Conservation (phyloP, 1,140 invertebrate genomes). For the Ceratina japonica region DNA sequence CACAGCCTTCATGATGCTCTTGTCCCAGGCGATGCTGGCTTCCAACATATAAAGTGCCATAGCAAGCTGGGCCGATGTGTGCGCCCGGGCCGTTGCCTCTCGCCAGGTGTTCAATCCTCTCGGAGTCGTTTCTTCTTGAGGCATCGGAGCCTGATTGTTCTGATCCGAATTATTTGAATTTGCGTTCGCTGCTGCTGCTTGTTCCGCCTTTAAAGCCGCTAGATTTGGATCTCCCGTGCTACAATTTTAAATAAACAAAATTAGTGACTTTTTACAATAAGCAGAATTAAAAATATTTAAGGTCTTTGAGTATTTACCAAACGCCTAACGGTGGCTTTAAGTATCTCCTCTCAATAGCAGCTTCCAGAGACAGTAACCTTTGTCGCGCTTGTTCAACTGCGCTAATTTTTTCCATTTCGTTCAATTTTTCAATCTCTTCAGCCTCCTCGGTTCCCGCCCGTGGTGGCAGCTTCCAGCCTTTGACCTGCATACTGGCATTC, state of each 20-base stretch:
- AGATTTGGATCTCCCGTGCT: slow-evolving; percentile 82
- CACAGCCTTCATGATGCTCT: slow-evolving; percentile 99
- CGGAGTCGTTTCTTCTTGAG: slow-evolving; percentile 78
- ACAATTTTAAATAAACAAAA: slow-evolving; percentile 36
- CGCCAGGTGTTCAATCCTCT: slow-evolving; percentile 92
- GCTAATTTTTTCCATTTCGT: slow-evolving; percentile 81
- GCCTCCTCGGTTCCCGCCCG: slow-evolving; percentile 82
- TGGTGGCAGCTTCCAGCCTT: slow-evolving; percentile 90
- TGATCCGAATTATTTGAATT: slow-evolving; percentile 72
- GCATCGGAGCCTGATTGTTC: slow-evolving; percentile 63
- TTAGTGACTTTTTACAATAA: background rate
- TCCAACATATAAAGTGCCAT: slow-evolving; percentile 95
- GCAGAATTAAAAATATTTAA: slow-evolving; percentile 21
- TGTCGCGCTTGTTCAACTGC: slow-evolving; percentile 86
- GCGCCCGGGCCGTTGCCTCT: slow-evolving; percentile 89
- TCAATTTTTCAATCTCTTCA: slow-evolving; percentile 80
- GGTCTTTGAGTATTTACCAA: slow-evolving; percentile 76
- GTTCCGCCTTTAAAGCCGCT: slow-evolving; percentile 79
- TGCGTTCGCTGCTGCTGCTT: slow-evolving; percentile 72
- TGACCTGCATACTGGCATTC: slow-evolving; percentile 95
- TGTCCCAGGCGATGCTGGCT: slow-evolving; percentile 97
- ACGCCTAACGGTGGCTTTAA: slow-evolving; percentile 94
- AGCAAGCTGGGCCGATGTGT: slow-evolving; percentile 93
- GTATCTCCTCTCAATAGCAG: slow-evolving; percentile 94
- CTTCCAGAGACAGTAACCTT: slow-evolving; percentile 90